Evolutionary conservation across 53 echinoderm and acorn worm species (phyloP), one percentile per base, ranked within the genome.

Genomic region (Mesocentrotus franciscanus): DNA sequence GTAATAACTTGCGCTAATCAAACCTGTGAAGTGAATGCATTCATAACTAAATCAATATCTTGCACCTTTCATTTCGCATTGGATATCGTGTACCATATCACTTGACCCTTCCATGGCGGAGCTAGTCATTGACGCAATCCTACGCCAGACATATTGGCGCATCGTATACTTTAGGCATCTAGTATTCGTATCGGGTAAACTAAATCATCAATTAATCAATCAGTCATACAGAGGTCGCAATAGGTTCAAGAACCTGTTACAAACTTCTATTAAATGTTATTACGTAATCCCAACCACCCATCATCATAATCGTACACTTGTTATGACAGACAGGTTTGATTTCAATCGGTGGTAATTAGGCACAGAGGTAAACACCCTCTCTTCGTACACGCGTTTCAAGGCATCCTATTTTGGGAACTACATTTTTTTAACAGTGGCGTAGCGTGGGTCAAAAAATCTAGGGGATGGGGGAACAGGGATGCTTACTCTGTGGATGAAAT

Each of bases 271-370:
- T 18, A 36, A 81, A 81, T 81, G 15, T 72, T 1, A 81, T 81
- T 81, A 81, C 81, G 79, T 79, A 79, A 79, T 79, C 18, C 61
- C 24, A 79, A 36, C 17, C 79, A 39, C 17, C 35, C 35, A 36
- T 79, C 79, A 18, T 16, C 61, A 64, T 49, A 7, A 49, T 49
- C 4, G 49, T 20, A 42, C 81, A 42, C 81, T 81, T 81, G 81
- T 81, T 39, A 81, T 81, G 81, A 39, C 81, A 20, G 81, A 81
- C 81, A 81, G 81, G 81, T 81, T 42, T 81, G 15, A 81, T 81
- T 81, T 36, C 42, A 20, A 42, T 18, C 81, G 5, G 81, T 81
- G 81, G 14, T 81, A 81, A 81, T 81, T 81, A 81, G 13, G 30
- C 20, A 4, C 36, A 81, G 42, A 42, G 81, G 81, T 81, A 81